Conservation (phyloP, 1,140 invertebrate species). For the Scaptomyza hsui region DNA sequence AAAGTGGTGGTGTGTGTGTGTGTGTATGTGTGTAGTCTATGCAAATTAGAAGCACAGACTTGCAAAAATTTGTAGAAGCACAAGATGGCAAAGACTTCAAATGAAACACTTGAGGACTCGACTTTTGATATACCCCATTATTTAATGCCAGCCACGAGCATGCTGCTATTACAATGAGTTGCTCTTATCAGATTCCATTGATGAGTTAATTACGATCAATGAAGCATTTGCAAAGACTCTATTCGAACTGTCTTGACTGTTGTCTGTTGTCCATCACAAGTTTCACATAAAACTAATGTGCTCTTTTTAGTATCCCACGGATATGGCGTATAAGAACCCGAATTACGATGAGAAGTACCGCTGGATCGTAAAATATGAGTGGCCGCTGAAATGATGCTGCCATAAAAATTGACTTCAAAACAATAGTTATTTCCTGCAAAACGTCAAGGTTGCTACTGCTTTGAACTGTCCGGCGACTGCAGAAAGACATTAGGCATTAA, state of each 20-base stretch:
- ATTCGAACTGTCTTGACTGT: background rate
- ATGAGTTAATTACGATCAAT: slow-evolving; percentile 29
- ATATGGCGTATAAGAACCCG: slow-evolving; percentile 9
- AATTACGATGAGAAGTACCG: slow-evolving; percentile 41
- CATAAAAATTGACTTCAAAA: slow-evolving; percentile 58
- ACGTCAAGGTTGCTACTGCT: slow-evolving; percentile 30
- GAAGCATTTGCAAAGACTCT: background rate
- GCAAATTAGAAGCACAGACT: background rate
- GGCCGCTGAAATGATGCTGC: slow-evolving; percentile 66
- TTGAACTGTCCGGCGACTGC: slow-evolving; percentile 48
- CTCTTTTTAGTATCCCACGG: background rate
- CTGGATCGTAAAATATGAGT: slow-evolving; percentile 55
- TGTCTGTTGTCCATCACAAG: slow-evolving; percentile 1
- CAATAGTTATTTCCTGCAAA: slow-evolving; percentile 39
- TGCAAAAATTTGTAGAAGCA: background rate
- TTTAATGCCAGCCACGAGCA: background rate
- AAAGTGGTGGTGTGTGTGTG: background rate
- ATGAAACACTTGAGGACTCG: slow-evolving; percentile 19
- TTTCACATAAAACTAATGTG: slow-evolving; percentile 6
- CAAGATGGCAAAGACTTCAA: slow-evolving; percentile 23
- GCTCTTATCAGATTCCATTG: slow-evolving; percentile 16
- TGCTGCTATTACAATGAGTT: background rate
- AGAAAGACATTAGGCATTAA: slow-evolving; percentile 48
- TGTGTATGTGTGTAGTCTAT: slow-evolving; percentile 3
- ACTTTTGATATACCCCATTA: slow-evolving; percentile 26